phyloP scores from a whole-genome alignment of 2,888 invertebrate genomes.

The Notodonta dromedarius region DNA sequence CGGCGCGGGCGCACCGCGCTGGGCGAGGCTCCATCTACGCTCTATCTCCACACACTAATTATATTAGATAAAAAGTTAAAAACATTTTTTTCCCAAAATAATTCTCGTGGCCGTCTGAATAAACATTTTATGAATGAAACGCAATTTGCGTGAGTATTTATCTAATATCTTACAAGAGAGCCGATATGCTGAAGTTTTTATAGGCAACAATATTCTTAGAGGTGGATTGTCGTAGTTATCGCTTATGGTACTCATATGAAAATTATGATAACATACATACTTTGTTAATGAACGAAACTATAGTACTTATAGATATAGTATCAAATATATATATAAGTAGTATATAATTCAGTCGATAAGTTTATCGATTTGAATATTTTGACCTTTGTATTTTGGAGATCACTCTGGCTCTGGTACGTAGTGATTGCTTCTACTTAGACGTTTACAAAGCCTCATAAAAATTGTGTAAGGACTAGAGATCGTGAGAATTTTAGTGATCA shows the following conservation, averaged over 20 bases:
- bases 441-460: too few species aligned
- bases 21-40: constrained; percentile 13
- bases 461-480: too few species aligned
- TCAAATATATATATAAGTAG: too few species aligned
- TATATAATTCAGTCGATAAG: too few species aligned
- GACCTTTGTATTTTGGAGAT: too few species aligned
- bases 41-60: constrained; percentile 5
- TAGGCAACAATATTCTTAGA: background rate
- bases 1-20: constrained; percentile 10
- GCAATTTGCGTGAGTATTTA: constrained; percentile 1
- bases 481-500: too few species aligned
- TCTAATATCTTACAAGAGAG: background rate
- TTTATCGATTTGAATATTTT: too few species aligned
- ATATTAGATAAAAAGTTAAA: constrained; percentile 16
- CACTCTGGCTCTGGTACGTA: too few species aligned
- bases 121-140: constrained; percentile 6
- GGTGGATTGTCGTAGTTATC: background rate
- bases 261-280: background rate
- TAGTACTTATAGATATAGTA: background rate
- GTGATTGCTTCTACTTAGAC: too few species aligned
- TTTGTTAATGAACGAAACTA: background rate
- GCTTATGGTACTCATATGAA: background rate
- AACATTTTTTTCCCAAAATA: constrained; percentile 13
- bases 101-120: background rate
- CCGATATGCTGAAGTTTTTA: constrained; percentile 1